A percentile compares a stretch with the other conserved stretches of the same genome.
Conservation (phyloP, 2,888 invertebrate genomes). For the Tubiluchus corallicola region DNA sequence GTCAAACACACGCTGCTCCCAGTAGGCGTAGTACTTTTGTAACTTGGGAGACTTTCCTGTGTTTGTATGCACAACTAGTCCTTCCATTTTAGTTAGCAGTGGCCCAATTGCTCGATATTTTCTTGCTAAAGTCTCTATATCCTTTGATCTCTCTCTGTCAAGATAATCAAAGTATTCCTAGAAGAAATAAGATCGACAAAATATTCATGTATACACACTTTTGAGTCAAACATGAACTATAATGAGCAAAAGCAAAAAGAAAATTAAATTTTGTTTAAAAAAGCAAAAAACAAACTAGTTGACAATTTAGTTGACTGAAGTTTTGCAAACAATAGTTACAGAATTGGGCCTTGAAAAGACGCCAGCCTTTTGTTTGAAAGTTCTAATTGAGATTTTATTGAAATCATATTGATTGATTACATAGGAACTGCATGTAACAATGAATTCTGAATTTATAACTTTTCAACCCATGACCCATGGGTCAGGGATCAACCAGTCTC, state of each 20-base stretch:
- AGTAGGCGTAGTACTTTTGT: constrained; percentile 53
- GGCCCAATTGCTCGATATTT: constrained; percentile 63
- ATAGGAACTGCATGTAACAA: no score
- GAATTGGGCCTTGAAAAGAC: no score
- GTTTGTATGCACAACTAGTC: constrained; percentile 55
- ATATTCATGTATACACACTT: constrained; percentile 5
- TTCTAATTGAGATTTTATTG: no score
- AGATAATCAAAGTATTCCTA: constrained; percentile 53
- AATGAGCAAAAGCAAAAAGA: constrained; percentile 15
- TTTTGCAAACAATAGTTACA: no score
- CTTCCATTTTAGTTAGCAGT: constrained; percentile 64
- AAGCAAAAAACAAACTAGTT: no score
- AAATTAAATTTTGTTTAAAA: no score
- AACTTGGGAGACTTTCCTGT: constrained; percentile 53
- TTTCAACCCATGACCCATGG: no score
- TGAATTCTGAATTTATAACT: no score
- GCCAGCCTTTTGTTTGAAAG: no score
- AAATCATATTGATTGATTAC: no score
- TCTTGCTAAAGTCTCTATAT: constrained; percentile 44
- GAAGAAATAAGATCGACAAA: constrained; percentile 9
- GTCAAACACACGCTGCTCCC: constrained; percentile 59
- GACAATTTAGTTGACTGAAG: no score
- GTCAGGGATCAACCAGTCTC: no score
- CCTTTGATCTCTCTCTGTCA: constrained; percentile 45
- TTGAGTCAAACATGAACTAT: not conserved